phyloP scores from a whole-genome alignment of 1,140 invertebrate species.

The Drosophila nigromelanica region DNA sequence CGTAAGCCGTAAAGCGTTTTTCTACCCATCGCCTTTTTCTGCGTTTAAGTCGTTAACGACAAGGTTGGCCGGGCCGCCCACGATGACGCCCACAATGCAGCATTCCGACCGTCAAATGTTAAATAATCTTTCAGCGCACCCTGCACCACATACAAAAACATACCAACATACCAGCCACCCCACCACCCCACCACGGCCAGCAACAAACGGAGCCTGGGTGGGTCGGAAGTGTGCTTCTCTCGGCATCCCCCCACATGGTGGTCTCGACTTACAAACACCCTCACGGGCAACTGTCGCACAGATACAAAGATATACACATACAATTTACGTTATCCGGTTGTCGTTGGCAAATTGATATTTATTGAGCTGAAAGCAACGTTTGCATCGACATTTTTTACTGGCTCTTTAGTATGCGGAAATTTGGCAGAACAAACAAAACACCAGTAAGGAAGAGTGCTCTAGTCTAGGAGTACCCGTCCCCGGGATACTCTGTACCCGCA shows the following conservation, averaged over 20 bases:
- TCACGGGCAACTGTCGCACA: not conserved
- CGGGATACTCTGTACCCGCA: too few relatives aligned
- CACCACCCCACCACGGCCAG: not conserved
- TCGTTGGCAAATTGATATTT: conserved; percentile 45
- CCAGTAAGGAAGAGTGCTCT: too few relatives aligned
- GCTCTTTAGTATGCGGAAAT: not conserved
- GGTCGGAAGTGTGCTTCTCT: conserved; percentile 18
- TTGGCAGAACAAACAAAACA: not conserved
- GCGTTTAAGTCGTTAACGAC: conserved; percentile 63
- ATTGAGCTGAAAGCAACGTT: not conserved
- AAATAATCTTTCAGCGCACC: conserved; percentile 38
- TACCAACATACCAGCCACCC: not conserved
- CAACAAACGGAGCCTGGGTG: not conserved
- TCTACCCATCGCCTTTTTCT: conserved; percentile 38
- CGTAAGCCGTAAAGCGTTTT: conserved; percentile 42
- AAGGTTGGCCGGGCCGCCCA: conserved; percentile 39
- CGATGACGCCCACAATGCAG: conserved; percentile 40
- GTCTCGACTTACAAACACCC: not conserved
- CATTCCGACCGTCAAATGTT: conserved; percentile 45
- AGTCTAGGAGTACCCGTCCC: too few relatives aligned
- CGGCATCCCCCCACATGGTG: conserved; percentile 46
- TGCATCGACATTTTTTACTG: not conserved
- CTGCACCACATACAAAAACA: not conserved
- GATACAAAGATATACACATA: conserved; percentile 1
- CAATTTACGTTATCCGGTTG: conserved; percentile 1